phyloP scores from a whole-genome alignment of 1,140 invertebrate genomes.

The Brachionus calyciflorus region DNA sequence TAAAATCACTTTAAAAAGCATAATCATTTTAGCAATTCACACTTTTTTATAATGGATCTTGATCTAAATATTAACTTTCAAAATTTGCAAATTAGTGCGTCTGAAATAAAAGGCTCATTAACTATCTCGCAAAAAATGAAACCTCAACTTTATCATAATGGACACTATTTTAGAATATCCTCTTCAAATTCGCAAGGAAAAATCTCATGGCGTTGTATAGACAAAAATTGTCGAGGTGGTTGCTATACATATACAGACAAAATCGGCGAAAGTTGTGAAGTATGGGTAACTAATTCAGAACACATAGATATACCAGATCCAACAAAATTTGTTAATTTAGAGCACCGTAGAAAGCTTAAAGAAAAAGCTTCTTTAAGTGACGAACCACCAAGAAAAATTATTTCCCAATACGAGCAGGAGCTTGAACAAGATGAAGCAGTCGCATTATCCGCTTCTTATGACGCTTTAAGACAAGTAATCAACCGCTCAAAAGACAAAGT shows the following conservation, averaged over 20 bases:
- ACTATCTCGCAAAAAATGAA: background rate
- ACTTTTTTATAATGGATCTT: too few relatives aligned
- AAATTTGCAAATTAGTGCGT: too few relatives aligned
- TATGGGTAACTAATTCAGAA: background rate
- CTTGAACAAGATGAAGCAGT: background rate
- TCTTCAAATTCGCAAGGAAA: background rate
- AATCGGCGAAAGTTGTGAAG: background rate
- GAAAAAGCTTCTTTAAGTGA: background rate
- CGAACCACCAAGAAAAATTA: background rate
- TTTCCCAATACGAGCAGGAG: background rate
- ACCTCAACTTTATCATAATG: constrained; percentile 3
- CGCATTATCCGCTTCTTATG: background rate
- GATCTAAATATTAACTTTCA: too few relatives aligned
- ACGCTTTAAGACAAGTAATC: background rate
- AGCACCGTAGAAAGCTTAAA: background rate
- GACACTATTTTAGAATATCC: background rate
- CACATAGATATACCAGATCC: background rate
- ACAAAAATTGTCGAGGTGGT: background rate
- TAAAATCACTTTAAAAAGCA: too few relatives aligned
- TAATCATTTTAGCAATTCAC: too few relatives aligned
- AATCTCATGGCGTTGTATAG: background rate
- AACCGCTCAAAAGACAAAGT: background rate
- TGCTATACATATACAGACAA: background rate
- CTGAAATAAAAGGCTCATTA: too few relatives aligned
- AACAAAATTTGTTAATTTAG: background rate